Conservation (phyloP, 2,113 vertebrate species). For the Sakesphorus luctuosus region DNA sequence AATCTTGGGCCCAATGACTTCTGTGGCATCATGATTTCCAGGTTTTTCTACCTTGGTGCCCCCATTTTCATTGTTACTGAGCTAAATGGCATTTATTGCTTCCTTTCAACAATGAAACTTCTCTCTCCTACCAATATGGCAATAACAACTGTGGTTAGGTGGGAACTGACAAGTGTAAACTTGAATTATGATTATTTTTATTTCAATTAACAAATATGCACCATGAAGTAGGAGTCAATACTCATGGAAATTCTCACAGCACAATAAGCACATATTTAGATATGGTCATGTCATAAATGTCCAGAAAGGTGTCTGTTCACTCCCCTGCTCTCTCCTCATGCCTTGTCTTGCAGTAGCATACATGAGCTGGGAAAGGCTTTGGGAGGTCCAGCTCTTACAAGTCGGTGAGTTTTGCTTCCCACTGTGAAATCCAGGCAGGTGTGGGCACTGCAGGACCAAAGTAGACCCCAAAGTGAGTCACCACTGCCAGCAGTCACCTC, state of each 20-base stretch:
- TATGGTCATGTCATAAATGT: not conserved
- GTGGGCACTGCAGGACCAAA: fast-evolving
- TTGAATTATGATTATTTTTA: not conserved
- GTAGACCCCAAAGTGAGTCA: not conserved
- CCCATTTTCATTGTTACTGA: not conserved
- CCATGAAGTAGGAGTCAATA: not conserved
- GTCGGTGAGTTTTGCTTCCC: not conserved
- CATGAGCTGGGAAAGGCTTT: fast-evolving
- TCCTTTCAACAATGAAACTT: not conserved
- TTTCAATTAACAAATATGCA: not conserved
- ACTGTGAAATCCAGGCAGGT: fast-evolving
- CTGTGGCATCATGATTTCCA: fast-evolving
- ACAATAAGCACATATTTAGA: not conserved
- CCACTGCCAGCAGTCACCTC: not conserved
- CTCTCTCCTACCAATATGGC: not conserved
- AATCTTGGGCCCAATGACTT: not conserved
- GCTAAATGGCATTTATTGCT: not conserved
- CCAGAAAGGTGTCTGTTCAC: fast-evolving
- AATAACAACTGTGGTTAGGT: not conserved
- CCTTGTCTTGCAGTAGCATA: not conserved
- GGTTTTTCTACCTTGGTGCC: not conserved
- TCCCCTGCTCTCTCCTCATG: not conserved
- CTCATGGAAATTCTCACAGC: fast-evolving
- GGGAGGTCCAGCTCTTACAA: not conserved
- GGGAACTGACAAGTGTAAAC: not conserved